Evolutionary conservation across 2,797 vertebrate species (phyloP).

Genomic region (Lacerta agilis): DNA sequence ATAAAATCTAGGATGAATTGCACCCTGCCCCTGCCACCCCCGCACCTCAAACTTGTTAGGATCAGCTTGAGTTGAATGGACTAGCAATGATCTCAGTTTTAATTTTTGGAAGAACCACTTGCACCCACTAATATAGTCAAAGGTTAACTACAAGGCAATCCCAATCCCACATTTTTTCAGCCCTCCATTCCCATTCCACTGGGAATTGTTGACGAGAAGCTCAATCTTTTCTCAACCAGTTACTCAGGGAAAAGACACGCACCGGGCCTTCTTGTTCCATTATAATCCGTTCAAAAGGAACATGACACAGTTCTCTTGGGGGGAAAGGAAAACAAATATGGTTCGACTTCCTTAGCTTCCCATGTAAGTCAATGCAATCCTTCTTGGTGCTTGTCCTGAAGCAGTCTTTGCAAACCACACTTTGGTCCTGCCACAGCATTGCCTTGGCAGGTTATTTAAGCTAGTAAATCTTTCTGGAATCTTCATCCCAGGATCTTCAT

Average conservation of each 20-base stretch:
- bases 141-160: neutral
- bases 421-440: neutral
- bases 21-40: too few relatives aligned
- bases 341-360: neutral
- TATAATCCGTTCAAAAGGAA: neutral
- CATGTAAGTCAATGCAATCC: neutral
- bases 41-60: neutral
- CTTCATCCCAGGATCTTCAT: neutral
- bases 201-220: neutral
- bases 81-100: neutral
- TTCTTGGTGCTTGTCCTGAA: neutral
- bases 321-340: too few relatives aligned
- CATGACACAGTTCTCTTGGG: neutral
- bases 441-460: neutral
- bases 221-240: neutral
- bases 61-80: neutral
- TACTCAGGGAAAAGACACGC: neutral
- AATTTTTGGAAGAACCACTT: neutral
- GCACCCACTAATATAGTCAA: neutral
- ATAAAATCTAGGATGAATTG: too few relatives aligned
- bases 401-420: neutral
- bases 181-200: neutral
- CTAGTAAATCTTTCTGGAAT: neutral
- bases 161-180: neutral
- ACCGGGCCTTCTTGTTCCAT: neutral